Evolutionary conservation across 2,888 invertebrate species (phyloP), one percentile per base, ranked within the genome.

Genomic region (Microplitis deprimator): DNA sequence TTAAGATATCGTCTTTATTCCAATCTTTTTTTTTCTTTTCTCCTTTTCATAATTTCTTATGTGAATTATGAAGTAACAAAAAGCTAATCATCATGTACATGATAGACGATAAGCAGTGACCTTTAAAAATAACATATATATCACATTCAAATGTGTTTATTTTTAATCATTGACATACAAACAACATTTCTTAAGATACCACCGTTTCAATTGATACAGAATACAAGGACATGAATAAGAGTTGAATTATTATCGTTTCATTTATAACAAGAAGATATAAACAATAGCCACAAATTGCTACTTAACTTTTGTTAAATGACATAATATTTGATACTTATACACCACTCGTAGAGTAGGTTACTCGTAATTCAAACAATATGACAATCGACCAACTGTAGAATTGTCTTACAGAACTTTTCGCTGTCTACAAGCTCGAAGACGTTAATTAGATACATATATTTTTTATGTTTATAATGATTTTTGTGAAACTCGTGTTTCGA

Each of bases 141-240:
- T 50, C 50, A 50, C 50, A 50, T 8, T 50, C 5, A 13, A 50
- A 50, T 50, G 50, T 50, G 13, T 50, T 13, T 50, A 50, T 72
- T 61, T 16, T 72, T 61, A 72, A 72, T 72, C 17, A 62, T 61
- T 62, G 71, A 39, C 62, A 72, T 17, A 40, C 62, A 69, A 39
- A 64, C 17, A 10, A 16, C n/a, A 13, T 50, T 50, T 8, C 50
- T 50, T 50, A 13, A 50, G 50, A 50, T 50, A 50, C 8, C 50
- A 50, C 13, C 4, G 50, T 13, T 50, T 13, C 50, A 50, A 50
- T 50, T 50, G 13, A 50, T 50, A 50, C 10, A 13, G 13, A 13
- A 50, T 50, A 1, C 50, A 50, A 50, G 50, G 2, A 8, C 50
- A 50, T 50, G 13, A 50, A 5, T 50, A 50, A 50, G 50, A 50